Evolutionary conservation across 35 echinoderm and acorn worm species (phyloP).

Genomic region (Anneissia japonica): DNA sequence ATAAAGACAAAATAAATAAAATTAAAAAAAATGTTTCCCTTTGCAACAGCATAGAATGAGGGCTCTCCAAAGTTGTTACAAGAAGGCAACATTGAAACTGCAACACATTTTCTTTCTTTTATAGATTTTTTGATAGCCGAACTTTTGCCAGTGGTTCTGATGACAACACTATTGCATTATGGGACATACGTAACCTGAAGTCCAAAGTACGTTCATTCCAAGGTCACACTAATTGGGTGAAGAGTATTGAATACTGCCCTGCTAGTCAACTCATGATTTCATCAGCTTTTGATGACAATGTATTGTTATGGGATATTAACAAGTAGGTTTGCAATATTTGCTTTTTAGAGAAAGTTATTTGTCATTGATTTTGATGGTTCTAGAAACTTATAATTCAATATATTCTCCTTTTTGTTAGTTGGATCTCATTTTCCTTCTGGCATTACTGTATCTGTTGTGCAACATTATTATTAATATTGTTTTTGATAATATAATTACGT

Average conservation of each 20-base stretch:
- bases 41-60: no score
- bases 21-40: no score
- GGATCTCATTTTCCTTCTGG: no score
- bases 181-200: slow-evolving; percentile 89
- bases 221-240: slow-evolving; percentile 91
- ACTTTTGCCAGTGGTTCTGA: slow-evolving; percentile 90
- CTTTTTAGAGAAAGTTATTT: no score
- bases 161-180: slow-evolving; percentile 96
- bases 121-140: slow-evolving; percentile 85
- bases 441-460: no score
- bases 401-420: no score
- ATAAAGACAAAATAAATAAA: no score
- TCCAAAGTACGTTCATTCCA: slow-evolving; percentile 62
- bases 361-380: no score
- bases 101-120: background rate
- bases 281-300: slow-evolving; percentile 90
- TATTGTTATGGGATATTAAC: slow-evolving; percentile 86
- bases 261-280: slow-evolving; percentile 50
- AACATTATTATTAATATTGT: no score
- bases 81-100: background rate
- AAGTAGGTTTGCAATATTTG: slow-evolving; percentile 53
- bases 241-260: slow-evolving; percentile 85
- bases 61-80: no score
- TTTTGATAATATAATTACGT: no score
- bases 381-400: no score